Base-by-base conservation (phyloP, 2,888 invertebrate species). In the Cryptophagus acutangulus region DNA sequence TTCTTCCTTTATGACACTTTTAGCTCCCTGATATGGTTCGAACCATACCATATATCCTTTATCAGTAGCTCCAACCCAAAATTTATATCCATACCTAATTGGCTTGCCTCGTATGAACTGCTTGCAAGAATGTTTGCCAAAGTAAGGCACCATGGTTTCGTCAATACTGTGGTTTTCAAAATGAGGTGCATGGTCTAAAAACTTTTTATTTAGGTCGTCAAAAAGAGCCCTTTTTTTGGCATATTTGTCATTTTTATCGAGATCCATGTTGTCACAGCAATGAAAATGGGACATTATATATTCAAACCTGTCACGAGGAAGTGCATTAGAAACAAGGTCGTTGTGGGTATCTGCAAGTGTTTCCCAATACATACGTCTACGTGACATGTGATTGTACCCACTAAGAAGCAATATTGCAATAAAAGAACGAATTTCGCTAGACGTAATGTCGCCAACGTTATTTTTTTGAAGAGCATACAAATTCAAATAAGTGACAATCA, bases 71-170 rank as follows among this genome's bases (percentile, higher is more conserved):
- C 58, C 61, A 24, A 53, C 41, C 58, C 59, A 62, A 16, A 54
- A 29, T 44, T 57, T 61, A 43, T 52, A 60, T 2, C 57, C 47
- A 37, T 36, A 59, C 33, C 58, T 37, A 13, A 61, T 56, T 8
- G 59, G 58, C 37, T 59, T 59, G 2, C 52, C 53, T 9, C 40
- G 47, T 31, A 62, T 62, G 43, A 51, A 56, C 37, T 62, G 58
- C 31, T 60, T 59, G 36, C 54, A 55, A 13, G 53, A 51, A 49
- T 61, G 58, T 18, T 57, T 42, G 14, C 59, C 63, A 51, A 55
- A 67, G 41, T 67, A 67, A 10, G 63, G 60, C 5, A 62, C 50
- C 62, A 65, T 63, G 2, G 58, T 46, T 44, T 65, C 65, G 49
- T 64, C 65, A 40, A 63, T 41, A 40, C 57, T 55, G 45, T 58